Evolutionary conservation across 1,140 invertebrate genomes (phyloP), one percentile per base, ranked within the genome.

Genomic region (Sycobia sp.): DNA sequence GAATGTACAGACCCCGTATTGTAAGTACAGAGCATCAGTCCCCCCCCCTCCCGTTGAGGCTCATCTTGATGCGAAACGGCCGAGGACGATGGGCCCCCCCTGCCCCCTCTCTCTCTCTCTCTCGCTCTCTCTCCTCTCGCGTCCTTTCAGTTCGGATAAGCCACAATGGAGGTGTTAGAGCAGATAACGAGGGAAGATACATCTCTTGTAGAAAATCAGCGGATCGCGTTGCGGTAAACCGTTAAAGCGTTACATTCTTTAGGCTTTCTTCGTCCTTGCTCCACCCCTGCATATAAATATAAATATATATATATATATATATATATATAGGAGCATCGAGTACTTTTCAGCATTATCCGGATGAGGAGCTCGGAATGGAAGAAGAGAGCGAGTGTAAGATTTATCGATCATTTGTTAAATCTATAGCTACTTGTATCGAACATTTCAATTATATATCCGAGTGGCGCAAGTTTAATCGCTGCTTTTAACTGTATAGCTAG

Each of bases 131-230:
- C 29, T 32, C 11, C 29, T 32, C 29, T 32, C 11, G 29, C 29
- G 29, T 11, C 14, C 10, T 66, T 57, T 66, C 54, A 66, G n/a
- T n/a, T 5, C 58, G 50, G 27, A 32, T 55, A 18, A 34, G 11
- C 47, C 13, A 66, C 53, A 66, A 66, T 62, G 54, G 58, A 66
- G 54, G 65, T 61, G 65, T 66, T 62, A 66, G 54, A 66, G 20
- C 53, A 57, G 65, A 66, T 62, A 66, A 66, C 51, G 44, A 55
- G 23, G 41, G 34, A 56, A n/a, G 50, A 46, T 39, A 49, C 55
- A 56, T 55, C 34, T 62, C 50, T 49, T 56, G 32, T 49, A 43
- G 44, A 62, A 55, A 62, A 62, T 62, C 60, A 14, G 27, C 14
- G 39, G 47, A 47, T 54, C 50, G 49, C 20, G 9, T 22, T 54